These are phyloP conservation scores for Agrotis segetum DNA, from an alignment of 2,888 invertebrate genomes.

Conservation along the genomic window DNA sequence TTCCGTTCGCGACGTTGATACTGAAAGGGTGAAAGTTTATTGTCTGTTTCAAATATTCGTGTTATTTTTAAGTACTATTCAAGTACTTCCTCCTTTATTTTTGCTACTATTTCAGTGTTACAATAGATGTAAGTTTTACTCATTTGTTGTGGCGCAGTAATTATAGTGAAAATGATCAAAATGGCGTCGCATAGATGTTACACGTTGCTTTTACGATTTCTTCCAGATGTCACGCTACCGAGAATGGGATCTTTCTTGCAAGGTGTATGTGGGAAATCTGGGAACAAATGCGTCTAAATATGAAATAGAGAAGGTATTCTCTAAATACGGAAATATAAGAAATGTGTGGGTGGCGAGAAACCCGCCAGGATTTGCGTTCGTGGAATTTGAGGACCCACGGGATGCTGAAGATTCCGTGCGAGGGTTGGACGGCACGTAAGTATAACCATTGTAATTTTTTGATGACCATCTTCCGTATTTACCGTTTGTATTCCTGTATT, in stretches of 20 bases:
- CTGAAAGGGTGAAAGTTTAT: slow-evolving; percentile 10
- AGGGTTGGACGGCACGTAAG: slow-evolving; percentile 94
- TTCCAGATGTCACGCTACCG: slow-evolving; percentile 93
- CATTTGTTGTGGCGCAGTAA: not conserved
- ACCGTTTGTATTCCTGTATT: not conserved
- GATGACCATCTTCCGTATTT: not conserved
- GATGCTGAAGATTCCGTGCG: slow-evolving; percentile 97
- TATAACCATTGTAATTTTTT: slow-evolving; percentile 61
- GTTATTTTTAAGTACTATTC: not conserved
- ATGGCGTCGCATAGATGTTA: slow-evolving; percentile 71
- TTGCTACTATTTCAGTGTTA: slow-evolving; percentile 21
- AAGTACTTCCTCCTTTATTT: not conserved
- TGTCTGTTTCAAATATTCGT: not conserved
- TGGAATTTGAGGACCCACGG: slow-evolving; percentile 96
- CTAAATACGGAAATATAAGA: slow-evolving; percentile 96
- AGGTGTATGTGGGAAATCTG: slow-evolving; percentile 98
- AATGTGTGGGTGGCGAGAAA: slow-evolving; percentile 99
- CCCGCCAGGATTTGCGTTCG: slow-evolving; percentile 98
- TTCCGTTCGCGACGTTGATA: slow-evolving; percentile 41
- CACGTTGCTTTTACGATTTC: slow-evolving; percentile 66
- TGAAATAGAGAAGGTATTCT: slow-evolving; percentile 96
- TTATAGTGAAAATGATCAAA: slow-evolving; percentile 52
- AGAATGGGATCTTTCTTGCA: slow-evolving; percentile 97
- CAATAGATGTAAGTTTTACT: slow-evolving; percentile 40
- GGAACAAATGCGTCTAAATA: slow-evolving; percentile 97